Percentiles rank a stretch among this genome's conserved stretches.
These are phyloP conservation scores for Idaea dimidiata DNA, from an alignment of 2,888 invertebrate species.

Conservation along the genomic window DNA sequence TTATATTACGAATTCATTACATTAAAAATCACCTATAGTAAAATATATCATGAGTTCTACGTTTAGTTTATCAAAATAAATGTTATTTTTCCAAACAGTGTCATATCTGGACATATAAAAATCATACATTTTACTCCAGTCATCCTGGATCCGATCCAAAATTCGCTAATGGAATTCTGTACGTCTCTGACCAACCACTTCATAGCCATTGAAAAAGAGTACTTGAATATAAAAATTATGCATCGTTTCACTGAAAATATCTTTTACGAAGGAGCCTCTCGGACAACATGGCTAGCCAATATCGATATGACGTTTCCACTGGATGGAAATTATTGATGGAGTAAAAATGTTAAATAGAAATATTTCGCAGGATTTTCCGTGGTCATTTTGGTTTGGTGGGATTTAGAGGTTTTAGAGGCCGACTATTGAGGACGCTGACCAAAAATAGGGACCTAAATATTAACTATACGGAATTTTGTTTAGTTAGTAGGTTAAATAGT, in stretches of 20 bases:
- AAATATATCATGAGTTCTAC: too few relatives aligned
- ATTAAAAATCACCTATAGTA: too few relatives aligned
- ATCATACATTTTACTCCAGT: conserved; percentile 35
- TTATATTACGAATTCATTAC: too few relatives aligned
- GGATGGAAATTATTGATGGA: conserved; percentile 16
- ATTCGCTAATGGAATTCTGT: conserved; percentile 70
- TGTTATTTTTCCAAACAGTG: neutral
- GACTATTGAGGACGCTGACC: neutral
- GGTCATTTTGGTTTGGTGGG: neutral
- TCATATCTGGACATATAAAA: conserved; percentile 41
- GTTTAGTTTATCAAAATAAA: too few relatives aligned
- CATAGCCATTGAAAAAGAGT: conserved; percentile 45
- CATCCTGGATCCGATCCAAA: conserved; percentile 65
- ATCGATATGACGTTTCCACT: conserved; percentile 28
- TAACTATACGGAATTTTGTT: too few relatives aligned
- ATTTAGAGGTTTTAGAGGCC: neutral
- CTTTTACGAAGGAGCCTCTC: conserved; percentile 44
- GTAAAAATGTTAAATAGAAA: conserved; percentile 4
- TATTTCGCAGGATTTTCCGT: neutral
- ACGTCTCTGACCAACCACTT: conserved; percentile 66
- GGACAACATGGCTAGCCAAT: conserved; percentile 30
- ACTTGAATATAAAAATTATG: conserved; percentile 65
- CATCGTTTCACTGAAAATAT: conserved; percentile 50
- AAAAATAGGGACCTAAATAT: neutral
- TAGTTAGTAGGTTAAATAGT: too few relatives aligned